phyloP scores from a whole-genome alignment of 2,113 vertebrate species.

The Ornithorhynchus anatinus region DNA sequence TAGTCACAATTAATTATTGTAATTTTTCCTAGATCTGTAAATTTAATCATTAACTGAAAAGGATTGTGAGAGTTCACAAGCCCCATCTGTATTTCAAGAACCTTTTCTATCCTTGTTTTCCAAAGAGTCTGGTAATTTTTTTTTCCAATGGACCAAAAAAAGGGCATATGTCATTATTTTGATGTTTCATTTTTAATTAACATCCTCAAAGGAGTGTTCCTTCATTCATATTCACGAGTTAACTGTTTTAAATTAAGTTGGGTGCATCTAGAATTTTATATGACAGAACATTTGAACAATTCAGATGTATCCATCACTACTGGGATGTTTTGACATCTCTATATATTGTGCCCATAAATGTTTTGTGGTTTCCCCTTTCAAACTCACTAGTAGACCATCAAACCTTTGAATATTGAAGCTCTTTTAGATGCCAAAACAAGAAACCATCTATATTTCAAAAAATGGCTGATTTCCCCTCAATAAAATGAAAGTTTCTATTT shows the following conservation, averaged over 20 bases:
- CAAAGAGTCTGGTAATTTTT: conserved; percentile 23
- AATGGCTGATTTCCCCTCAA: conserved; percentile 16
- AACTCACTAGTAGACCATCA: conserved; percentile 35
- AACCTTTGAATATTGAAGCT: conserved; percentile 33
- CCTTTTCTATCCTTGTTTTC: conserved; percentile 24
- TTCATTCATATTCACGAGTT: conserved; percentile 49
- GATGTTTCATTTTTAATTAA: conserved; percentile 55
- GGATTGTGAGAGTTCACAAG: conserved; percentile 4
- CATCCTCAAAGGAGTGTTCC: conserved; percentile 44
- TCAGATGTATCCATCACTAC: conserved; percentile 50
- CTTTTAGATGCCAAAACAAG: conserved; percentile 54
- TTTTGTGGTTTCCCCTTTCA: conserved; percentile 43
- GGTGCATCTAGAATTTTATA: conserved; percentile 39
- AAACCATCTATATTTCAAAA: conserved; percentile 32
- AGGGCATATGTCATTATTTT: conserved; percentile 52
- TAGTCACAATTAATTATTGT: conserved; percentile 26
- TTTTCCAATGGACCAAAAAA: conserved; percentile 44
- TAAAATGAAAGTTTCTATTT: conserved; percentile 19
- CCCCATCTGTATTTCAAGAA: conserved; percentile 36
- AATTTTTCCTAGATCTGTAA: conserved; percentile 23
- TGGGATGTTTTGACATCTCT: conserved; percentile 57
- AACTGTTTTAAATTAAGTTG: conserved; percentile 47
- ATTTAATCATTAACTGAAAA: conserved; percentile 29
- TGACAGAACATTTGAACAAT: conserved; percentile 49
- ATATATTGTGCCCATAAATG: conserved; percentile 35